Conservation (phyloP, 2,888 invertebrate genomes). For the Cryptus armator region DNA sequence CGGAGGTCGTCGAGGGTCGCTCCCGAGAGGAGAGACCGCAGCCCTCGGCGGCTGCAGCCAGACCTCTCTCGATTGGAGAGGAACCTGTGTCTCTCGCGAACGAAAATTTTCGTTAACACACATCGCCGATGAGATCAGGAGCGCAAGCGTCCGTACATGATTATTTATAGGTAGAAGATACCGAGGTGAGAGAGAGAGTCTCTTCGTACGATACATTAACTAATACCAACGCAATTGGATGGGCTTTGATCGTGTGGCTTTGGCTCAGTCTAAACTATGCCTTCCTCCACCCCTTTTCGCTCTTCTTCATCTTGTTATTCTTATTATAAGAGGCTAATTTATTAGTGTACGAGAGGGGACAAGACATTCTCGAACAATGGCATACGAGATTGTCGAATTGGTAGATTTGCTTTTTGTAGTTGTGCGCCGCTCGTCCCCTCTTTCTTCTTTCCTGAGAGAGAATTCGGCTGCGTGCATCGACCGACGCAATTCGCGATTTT, state of each 20-base stretch:
- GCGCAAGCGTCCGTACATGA: conserved; percentile 54
- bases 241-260: conserved; percentile 34
- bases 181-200: conserved; percentile 25
- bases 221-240: conserved; percentile 7
- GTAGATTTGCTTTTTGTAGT: conserved; percentile 17
- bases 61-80: conserved; percentile 51
- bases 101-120: conserved; percentile 57
- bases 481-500: conserved; percentile 67
- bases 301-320: conserved; percentile 13
- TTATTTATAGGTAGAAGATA: conserved; percentile 60
- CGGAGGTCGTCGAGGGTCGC: conserved; percentile 61
- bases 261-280: conserved; percentile 53
- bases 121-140: conserved; percentile 36
- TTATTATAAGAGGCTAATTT: conserved; percentile 37
- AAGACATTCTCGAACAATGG: conserved; percentile 21
- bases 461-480: conserved; percentile 63
- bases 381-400: background rate
- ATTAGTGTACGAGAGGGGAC: conserved; percentile 19
- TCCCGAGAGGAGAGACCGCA: conserved; percentile 65
- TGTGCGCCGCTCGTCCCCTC: conserved; percentile 5
- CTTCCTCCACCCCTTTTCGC: conserved; percentile 1
- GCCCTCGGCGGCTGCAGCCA: conserved; percentile 67
- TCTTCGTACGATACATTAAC: background rate
- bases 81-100: conserved; percentile 4
- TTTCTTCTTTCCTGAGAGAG: background rate